phyloP scores from a whole-genome alignment of 2,797 vertebrate species.

The Hybognathus amarus region DNA sequence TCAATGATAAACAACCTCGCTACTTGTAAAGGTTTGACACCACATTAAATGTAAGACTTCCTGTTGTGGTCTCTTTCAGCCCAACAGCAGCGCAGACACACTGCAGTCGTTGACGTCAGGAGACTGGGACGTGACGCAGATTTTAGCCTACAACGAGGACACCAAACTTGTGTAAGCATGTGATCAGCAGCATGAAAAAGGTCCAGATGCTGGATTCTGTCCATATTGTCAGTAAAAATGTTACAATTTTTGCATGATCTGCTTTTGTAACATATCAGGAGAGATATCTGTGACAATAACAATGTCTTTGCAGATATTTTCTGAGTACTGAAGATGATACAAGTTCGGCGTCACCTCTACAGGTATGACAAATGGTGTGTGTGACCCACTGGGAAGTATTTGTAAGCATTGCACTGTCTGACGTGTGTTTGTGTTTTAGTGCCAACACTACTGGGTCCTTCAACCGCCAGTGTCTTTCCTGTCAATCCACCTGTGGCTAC shows the following conservation, averaged over 20 bases:
- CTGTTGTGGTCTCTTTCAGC: constrained; percentile 72
- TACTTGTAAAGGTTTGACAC: not conserved
- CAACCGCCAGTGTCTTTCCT: constrained; percentile 94
- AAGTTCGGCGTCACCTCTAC: constrained; percentile 90
- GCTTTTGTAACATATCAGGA: not conserved
- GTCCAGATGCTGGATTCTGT: not conserved
- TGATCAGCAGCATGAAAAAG: constrained; percentile 77
- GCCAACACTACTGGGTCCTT: constrained; percentile 90
- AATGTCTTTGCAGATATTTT: constrained; percentile 85
- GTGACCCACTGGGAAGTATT: not conserved
- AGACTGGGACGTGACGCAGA: constrained; percentile 95
- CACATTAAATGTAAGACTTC: not conserved
- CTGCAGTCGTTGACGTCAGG: constrained; percentile 95
- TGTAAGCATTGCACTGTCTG: not conserved
- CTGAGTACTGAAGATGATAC: constrained; percentile 95
- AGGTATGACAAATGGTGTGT: constrained; percentile 75
- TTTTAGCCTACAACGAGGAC: constrained; percentile 89
- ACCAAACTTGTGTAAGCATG: constrained; percentile 89
- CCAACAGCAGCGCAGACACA: constrained; percentile 90
- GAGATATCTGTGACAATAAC: not conserved
- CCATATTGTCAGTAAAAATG: not conserved
- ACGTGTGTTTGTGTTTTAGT: constrained; percentile 71
- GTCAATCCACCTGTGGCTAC: constrained; percentile 90
- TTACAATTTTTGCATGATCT: not conserved
- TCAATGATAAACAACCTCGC: not conserved